These are phyloP conservation scores for Cyprinella venusta DNA, from an alignment of 2,797 vertebrate species.

Conservation along the genomic window DNA sequence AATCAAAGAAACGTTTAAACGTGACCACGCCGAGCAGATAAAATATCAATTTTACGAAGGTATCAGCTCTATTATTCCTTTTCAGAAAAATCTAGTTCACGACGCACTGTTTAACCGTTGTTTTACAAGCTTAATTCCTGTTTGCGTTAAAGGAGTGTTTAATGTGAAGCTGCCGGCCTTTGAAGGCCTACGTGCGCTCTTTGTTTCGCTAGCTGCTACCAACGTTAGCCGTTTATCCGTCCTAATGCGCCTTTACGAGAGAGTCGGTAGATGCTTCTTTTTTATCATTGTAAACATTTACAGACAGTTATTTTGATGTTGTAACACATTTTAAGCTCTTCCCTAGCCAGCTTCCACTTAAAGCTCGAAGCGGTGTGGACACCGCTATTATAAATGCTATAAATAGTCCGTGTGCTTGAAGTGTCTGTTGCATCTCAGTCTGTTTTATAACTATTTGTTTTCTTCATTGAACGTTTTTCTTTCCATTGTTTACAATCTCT, in stretches of 20 bases:
- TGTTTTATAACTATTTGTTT: neutral
- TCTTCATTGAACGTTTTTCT: neutral
- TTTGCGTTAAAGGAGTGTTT: neutral
- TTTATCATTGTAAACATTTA: neutral
- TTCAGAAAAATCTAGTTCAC: fast-evolving
- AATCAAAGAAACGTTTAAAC: slow-evolving; percentile 14
- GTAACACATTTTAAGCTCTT: neutral
- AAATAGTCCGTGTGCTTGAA: neutral
- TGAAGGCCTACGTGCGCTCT: slow-evolving; percentile 33
- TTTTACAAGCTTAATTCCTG: neutral
- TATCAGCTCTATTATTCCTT: neutral
- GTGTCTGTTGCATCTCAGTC: neutral
- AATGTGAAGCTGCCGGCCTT: neutral
- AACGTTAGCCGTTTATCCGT: too few relatives aligned
- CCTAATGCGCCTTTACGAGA: neutral
- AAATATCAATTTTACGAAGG: slow-evolving; percentile 23
- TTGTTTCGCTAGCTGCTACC: slow-evolving; percentile 32
- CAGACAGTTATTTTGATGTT: neutral
- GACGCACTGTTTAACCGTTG: neutral
- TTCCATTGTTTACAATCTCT: neutral
- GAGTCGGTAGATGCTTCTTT: neutral
- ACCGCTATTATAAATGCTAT: neutral
- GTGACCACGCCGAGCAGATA: slow-evolving; percentile 30
- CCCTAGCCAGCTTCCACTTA: too few relatives aligned
- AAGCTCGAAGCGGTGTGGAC: neutral